Evolutionary conservation across 2,113 vertebrate species (phyloP), one percentile per base, ranked within the genome.

Genomic region (Ophthalmolycus amberensis): DNA sequence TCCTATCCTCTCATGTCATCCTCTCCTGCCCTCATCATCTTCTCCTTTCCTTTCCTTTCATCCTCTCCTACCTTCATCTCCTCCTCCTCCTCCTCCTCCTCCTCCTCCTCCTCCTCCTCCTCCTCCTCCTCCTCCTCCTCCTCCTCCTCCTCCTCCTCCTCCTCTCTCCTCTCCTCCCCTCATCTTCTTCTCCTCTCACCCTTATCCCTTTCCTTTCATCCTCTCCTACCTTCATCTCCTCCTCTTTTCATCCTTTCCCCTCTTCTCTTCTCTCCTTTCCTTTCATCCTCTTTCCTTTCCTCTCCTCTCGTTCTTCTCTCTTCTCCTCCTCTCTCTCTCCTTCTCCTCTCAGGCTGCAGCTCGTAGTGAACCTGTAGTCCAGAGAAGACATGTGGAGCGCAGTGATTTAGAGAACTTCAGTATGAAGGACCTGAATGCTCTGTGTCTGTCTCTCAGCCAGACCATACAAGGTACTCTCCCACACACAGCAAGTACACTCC

Each of bases 391-490:
- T 37, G 32, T 92, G 77, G 90, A 93, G n/a, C 80, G 58, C 44
- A 66, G 74, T 15, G 93, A 94, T 52, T 68, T 95, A 54, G 89
- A 94, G 38, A 90, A 69, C 12, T 83, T 92, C 72, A 90, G 32
- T 54, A 2, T 90, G 12, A 88, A 94, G 77, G 90, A 95, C 70
- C 81, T 96, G 50, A 92, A 81, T 9, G 85, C 81, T 67, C 83
- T 93, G 5, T 90, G 82, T 54, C 69, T 68, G 0, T 92, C 94
- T 32, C 93, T 95, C 77, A 94, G 90, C 68, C 74, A 95, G 82
- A 86, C 90, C 29, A 93, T 93, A 27, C 95, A 96, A 89, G 94
- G 95, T 95, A 72, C 16, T 4, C 8, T 4, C 20, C 3, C 7
- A 9, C 66, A 16, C 7, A 68, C 10, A 65, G 4, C 29, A 6